Conservation (phyloP, 2,888 invertebrate species). For the Zonitis immaculata region DNA sequence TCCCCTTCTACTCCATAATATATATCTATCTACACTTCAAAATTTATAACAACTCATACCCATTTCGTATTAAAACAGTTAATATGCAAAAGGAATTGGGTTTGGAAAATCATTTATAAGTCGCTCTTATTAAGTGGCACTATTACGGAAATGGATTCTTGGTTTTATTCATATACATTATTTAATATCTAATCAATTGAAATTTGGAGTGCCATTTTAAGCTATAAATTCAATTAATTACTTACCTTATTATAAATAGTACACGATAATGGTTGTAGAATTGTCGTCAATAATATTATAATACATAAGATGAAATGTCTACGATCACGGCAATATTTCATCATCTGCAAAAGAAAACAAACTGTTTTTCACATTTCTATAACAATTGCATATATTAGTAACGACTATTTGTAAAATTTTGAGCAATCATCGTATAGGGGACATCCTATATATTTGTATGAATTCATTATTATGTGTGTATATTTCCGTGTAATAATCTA, state of each 20-base stretch:
- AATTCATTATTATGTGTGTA: constrained; percentile 8
- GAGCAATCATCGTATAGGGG: neutral
- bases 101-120: neutral
- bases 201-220: neutral
- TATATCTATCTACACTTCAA: too few species aligned
- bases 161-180: neutral
- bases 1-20: too few species aligned
- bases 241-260: neutral
- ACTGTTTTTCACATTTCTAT: too few species aligned
- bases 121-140: neutral
- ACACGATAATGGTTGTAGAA: neutral
- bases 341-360: neutral
- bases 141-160: neutral
- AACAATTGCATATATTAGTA: too few species aligned
- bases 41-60: too few species aligned
- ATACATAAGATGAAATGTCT: neutral
- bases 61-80: too few species aligned
- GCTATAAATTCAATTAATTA: neutral
- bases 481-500: constrained; percentile 18
- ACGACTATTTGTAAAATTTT: too few species aligned
- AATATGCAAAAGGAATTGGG: neutral
- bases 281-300: neutral
- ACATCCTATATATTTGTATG: constrained; percentile 2
- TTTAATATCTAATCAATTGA: neutral
- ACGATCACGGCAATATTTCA: neutral